A percentile compares a stretch with the other conserved stretches of the same genome.
Evolutionary conservation across 2,113 vertebrate species (phyloP).

Genomic region (Seriola aureovittata): DNA sequence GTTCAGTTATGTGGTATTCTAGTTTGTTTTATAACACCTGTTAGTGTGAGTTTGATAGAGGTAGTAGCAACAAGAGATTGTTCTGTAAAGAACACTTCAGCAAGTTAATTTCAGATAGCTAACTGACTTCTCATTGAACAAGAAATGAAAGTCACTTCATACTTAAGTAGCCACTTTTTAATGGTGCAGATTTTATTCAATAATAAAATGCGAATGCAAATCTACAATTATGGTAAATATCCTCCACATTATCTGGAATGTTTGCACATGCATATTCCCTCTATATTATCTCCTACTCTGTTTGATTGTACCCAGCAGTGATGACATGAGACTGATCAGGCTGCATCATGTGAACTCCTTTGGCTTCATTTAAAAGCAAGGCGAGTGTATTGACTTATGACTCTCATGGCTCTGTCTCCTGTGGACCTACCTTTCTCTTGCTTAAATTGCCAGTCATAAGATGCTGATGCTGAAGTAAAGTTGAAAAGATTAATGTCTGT

Average conservation of each 20-base stretch:
- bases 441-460: slow-evolving; percentile 62
- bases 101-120: background rate
- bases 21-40: background rate
- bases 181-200: background rate
- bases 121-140: slow-evolving; percentile 1
- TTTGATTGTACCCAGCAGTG: slow-evolving; percentile 25
- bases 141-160: background rate
- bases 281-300: slow-evolving; percentile 22
- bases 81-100: background rate
- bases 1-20: background rate
- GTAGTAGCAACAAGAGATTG: background rate
- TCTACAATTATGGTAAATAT: background rate
- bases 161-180: background rate
- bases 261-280: slow-evolving; percentile 56
- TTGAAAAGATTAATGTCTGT: slow-evolving; percentile 67
- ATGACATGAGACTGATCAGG: slow-evolving; percentile 29
- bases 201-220: background rate
- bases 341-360: slow-evolving; percentile 33
- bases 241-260: slow-evolving; percentile 33
- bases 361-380: slow-evolving; percentile 72
- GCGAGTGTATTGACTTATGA: slow-evolving; percentile 57
- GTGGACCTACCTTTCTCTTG: slow-evolving; percentile 39
- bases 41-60: background rate
- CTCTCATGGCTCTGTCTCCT: slow-evolving; percentile 52
- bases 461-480: slow-evolving; percentile 67